phyloP scores from a whole-genome alignment of 2,113 vertebrate genomes.

The Noctilio leporinus region DNA sequence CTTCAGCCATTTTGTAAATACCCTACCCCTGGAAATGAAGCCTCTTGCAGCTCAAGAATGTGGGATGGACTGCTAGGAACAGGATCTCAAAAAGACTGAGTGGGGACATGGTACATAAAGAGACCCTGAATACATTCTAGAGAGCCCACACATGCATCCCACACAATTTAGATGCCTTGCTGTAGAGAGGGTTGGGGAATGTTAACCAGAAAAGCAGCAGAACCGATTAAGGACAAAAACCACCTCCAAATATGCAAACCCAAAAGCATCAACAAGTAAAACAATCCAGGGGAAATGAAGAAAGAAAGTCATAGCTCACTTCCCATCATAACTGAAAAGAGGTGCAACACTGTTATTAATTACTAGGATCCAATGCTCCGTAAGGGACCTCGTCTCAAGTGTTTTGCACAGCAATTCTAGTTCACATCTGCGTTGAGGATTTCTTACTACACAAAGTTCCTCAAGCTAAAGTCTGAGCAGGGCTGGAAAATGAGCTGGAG shows the following conservation, averaged over 20 bases:
- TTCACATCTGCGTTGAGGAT: neutral
- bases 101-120: neutral
- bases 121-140: neutral
- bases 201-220: neutral
- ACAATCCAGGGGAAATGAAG: neutral
- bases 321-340: neutral
- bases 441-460: neutral
- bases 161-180: neutral
- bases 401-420: neutral
- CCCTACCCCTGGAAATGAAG: neutral
- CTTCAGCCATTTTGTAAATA: neutral
- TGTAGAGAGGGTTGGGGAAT: neutral
- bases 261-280: neutral
- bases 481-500: neutral
- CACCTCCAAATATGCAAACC: neutral
- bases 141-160: accelerated
- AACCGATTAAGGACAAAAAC: neutral
- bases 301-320: neutral
- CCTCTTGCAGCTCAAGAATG: neutral
- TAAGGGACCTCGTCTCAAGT: neutral
- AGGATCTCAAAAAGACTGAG: neutral
- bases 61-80: neutral
- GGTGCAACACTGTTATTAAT: neutral
- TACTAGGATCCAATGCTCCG: neutral
- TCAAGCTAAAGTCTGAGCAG: neutral